Evolutionary conservation across 2,888 invertebrate genomes (phyloP), one percentile per base, ranked within the genome.

Genomic region (Schizotus pectinicornis): DNA sequence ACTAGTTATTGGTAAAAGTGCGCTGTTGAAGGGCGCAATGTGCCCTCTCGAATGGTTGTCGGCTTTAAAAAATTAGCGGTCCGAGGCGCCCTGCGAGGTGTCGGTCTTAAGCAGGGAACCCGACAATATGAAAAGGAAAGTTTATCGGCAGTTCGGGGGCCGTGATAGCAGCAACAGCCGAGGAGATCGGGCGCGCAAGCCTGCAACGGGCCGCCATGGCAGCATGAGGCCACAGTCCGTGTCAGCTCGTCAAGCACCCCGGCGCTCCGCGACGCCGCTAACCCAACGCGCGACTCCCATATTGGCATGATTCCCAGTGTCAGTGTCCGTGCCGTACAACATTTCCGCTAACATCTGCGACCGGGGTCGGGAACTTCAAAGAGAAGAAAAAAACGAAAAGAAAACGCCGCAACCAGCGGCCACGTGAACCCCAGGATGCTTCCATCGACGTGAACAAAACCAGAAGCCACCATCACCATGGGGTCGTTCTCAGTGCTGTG

Each of bases 161-260:
- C 22, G 22, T 22, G 22, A 22, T 22, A 42, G 13, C 39, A 42
- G 42, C 31, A 46, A 46, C 46, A 34, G 35, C 14, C 12, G 13
- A 33, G 32, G 33, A 34, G 41, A 11, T 50, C 62, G 67, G 63
- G 65, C 65, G 68, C 69, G 69, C 69, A 70, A 70, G 71, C 69
- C 45, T 69, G 63, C 62, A 34, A 52, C 62, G 61, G 61, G 54
- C 65, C 69, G 62, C 62, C 66, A 59, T 61, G 62, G 63, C 62
- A 59, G 47, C 62, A 64, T 60, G 58, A 48, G 49, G 63, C 66
- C 73, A 74, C 77, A 74, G 77, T 75, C 68, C 67, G 72, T 72
- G 72, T 67, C 73, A 70, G 74, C 69, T 69, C 72, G 73, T 70
- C 72, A 67, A 61, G 54, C 68, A 68, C 66, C 68, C 67, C 70